Evolutionary conservation across 1,140 invertebrate species (phyloP).

Genomic region (Tetraneura akinire): DNA sequence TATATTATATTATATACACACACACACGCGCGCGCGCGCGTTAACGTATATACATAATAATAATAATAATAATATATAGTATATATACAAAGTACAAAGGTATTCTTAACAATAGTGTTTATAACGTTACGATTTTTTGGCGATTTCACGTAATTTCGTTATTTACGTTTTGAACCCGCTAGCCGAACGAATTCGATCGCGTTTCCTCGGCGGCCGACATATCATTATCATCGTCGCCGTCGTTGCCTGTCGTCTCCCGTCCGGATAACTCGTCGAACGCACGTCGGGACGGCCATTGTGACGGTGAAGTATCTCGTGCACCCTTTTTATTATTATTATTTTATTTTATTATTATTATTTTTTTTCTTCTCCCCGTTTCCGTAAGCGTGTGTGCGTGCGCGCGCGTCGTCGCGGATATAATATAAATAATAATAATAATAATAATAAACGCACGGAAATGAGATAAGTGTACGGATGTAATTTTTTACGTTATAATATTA

Average conservation of each 20-base stretch:
- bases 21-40: too few species aligned
- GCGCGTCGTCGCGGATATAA: slow-evolving; percentile 9
- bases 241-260: not conserved
- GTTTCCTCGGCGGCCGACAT: not conserved
- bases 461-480: not conserved
- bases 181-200: not conserved
- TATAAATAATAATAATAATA: slow-evolving; percentile 28
- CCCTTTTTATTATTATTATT: not conserved
- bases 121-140: not conserved
- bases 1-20: too few species aligned
- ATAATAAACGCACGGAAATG: not conserved
- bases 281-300: slow-evolving; percentile 35
- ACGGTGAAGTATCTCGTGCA: not conserved
- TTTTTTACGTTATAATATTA: not conserved
- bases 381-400: not conserved
- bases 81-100: too few species aligned
- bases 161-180: not conserved
- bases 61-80: too few species aligned
- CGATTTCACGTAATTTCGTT: not conserved
- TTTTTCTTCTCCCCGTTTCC: not conserved
- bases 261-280: not conserved
- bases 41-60: too few species aligned
- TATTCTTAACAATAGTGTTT: not conserved
- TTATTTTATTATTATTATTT: not conserved
- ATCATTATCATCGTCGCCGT: not conserved